phyloP scores from a whole-genome alignment of 2,888 invertebrate species.

The Polyommatus iphigenia region DNA sequence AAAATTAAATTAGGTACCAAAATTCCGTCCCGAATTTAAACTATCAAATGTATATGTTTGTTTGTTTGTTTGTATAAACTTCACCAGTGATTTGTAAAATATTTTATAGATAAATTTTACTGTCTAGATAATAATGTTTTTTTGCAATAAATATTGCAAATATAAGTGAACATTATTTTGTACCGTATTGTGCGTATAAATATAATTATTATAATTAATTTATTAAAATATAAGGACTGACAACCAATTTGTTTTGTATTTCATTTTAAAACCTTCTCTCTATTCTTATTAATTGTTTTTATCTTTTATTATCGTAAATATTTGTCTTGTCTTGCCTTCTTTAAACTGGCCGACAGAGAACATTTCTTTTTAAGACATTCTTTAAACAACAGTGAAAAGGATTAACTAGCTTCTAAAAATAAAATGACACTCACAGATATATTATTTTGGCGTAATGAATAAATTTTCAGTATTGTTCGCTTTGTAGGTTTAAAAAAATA shows the following conservation, averaged over 20 bases:
- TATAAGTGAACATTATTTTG: not conserved
- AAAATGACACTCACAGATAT: too few species aligned
- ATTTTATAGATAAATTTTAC: not conserved
- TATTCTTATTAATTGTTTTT: too few species aligned
- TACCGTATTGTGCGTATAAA: not conserved
- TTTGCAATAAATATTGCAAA: not conserved
- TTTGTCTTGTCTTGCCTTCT: too few species aligned
- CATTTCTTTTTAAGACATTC: too few species aligned
- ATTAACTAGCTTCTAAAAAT: too few species aligned
- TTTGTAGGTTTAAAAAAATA: too few species aligned
- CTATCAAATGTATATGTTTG: too few species aligned
- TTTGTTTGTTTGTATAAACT: not conserved
- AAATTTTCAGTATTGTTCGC: too few species aligned
- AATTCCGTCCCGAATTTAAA: not conserved
- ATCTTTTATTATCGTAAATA: too few species aligned
- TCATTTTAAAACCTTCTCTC: not conserved
- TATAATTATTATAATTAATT: slow-evolving; percentile 3
- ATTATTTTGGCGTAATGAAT: too few species aligned
- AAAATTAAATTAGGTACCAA: not conserved
- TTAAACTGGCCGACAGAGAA: too few species aligned
- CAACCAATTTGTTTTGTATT: slow-evolving; percentile 12
- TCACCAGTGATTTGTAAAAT: not conserved
- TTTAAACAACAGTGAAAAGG: too few species aligned
- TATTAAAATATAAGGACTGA: slow-evolving; percentile 30
- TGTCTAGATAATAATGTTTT: not conserved